Base-by-base conservation (phyloP, 1,140 invertebrate genomes). In the Drepana arcuata region DNA sequence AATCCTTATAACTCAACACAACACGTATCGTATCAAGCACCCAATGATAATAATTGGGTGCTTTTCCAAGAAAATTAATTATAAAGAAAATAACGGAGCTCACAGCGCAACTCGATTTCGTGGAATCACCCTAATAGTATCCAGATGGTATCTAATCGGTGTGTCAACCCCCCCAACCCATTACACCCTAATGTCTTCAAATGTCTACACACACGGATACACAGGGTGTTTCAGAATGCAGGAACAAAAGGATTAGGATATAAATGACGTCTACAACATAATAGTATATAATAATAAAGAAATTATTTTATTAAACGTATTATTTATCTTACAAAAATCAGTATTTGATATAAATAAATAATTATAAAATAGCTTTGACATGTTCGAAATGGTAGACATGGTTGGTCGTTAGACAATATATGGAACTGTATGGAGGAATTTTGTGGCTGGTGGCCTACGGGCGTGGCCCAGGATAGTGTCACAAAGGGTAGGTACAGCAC, bases 331-430 rank as follows among this genome's bases (percentile, higher is more conserved):
- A 81, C 61, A 81, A 81, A 74, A 73, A 73, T 50, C 48, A 70
- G 66, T 67, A 67, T 70, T 70, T 63, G 58, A 65, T n/a, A n/a
- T 75, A 69, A 77, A 81, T 81, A 81, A 81, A 77, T 77, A 77
- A 65, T 62, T 55, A 64, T 68, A 67, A 72, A 63, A 54, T 66
- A 58, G 46, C 56, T 41, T 58, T 64, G 65, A 66, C 57, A 48
- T 60, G 60, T 56, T 53, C 54, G 56, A 66, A 69, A 64, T 52
- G 57, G 48, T 66, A 49, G 39, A 52, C 30, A 39, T 50, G 51
- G 43, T 51, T 54, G 50, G 36, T 53, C 44, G 38, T 44, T 29
- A 34, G 46, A 63, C 43, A 53, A 54, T 56, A 64, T 42, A 51
- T 48, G 56, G 13, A 48, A 39, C 36, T 48, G 41, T 29, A 55